Evolutionary conservation across 2,113 vertebrate species (phyloP).

Genomic region (Solea solea): DNA sequence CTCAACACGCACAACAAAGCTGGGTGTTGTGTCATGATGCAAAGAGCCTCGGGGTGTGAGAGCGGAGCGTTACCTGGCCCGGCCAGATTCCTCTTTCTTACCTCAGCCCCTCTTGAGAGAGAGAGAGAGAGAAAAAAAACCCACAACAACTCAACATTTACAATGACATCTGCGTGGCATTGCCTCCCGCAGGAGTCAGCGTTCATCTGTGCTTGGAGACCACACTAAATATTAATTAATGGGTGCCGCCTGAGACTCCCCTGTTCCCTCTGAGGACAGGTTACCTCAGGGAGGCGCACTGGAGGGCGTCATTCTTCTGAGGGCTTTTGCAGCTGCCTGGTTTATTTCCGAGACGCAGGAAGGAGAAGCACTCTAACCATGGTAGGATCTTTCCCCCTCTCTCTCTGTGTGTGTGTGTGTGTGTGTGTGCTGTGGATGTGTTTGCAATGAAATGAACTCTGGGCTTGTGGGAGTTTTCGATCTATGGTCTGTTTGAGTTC

Average conservation of each 20-base stretch:
- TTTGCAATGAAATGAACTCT: slow-evolving; percentile 2
- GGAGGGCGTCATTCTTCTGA: slow-evolving; percentile 10
- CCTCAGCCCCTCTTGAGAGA: neutral
- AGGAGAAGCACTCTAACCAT: slow-evolving; percentile 45
- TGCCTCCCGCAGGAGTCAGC: neutral
- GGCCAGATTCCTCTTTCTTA: slow-evolving; percentile 64
- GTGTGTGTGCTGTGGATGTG: neutral
- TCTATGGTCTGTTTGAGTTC: neutral
- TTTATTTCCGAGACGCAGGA: slow-evolving; percentile 11
- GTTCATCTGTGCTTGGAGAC: neutral
- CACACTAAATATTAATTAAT: slow-evolving; percentile 53
- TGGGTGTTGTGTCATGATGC: slow-evolving; percentile 36
- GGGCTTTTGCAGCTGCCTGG: slow-evolving; percentile 12
- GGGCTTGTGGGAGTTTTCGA: neutral
- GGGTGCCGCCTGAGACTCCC: neutral
- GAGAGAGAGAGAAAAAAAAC: neutral
- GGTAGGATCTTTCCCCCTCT: slow-evolving; percentile 59
- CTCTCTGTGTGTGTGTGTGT: neutral
- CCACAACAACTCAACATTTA: slow-evolving; percentile 11
- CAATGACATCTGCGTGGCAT: neutral
- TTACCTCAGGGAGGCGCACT: slow-evolving; percentile 11
- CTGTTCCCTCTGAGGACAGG: slow-evolving; percentile 12
- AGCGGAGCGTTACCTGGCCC: slow-evolving; percentile 40
- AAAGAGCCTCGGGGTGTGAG: slow-evolving; percentile 53
- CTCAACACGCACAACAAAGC: slow-evolving; percentile 48